Conservation (phyloP, 2,113 vertebrate genomes). For the Corythaeola cristata region DNA sequence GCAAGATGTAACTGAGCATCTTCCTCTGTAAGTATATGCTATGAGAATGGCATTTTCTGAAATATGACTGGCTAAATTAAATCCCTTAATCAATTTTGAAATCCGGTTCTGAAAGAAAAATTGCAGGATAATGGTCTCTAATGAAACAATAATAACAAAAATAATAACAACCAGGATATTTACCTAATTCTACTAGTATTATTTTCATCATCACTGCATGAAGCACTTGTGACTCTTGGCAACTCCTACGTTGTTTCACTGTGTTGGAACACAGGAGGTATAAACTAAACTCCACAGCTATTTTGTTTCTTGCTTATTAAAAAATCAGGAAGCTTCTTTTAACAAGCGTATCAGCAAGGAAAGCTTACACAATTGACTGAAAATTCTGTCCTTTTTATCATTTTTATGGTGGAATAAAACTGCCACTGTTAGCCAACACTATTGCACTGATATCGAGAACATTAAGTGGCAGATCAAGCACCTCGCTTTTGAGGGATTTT, state of each 20-base stretch:
- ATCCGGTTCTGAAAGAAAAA: not conserved
- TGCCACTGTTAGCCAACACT: not conserved
- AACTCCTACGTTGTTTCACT: not conserved
- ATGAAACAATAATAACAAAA: not conserved
- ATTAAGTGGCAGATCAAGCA: not conserved
- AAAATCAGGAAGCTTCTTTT: not conserved
- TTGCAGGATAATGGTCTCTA: not conserved
- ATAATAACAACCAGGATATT: not conserved
- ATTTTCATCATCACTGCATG: not conserved
- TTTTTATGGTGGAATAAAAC: conserved; percentile 6
- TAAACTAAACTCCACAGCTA: not conserved
- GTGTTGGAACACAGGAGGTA: not conserved
- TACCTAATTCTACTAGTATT: not conserved
- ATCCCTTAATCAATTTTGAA: not conserved
- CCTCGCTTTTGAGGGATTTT: not conserved
- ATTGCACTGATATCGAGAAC: not conserved
- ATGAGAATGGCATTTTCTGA: not conserved
- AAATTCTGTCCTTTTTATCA: not conserved
- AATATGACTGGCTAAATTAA: not conserved
- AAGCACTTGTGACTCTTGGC: not conserved
- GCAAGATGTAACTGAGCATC: not conserved
- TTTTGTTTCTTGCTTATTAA: not conserved
- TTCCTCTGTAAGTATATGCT: not conserved
- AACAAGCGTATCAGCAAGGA: not conserved
- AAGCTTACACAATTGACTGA: not conserved